Base-by-base conservation (phyloP, 2,113 vertebrate species). In the Fregetta grallaria region DNA sequence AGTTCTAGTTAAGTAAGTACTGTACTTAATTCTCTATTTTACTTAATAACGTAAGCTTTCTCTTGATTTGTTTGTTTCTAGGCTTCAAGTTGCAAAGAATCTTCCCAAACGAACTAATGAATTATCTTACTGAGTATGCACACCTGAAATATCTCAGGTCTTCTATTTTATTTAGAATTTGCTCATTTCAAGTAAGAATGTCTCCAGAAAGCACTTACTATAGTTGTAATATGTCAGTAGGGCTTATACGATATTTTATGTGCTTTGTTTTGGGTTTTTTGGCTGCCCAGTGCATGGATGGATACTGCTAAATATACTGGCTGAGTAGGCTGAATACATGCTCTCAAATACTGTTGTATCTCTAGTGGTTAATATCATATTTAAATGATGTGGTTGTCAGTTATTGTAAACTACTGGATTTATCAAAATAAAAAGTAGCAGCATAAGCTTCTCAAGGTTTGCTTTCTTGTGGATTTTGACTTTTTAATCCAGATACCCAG, bases 131-230 rank as follows among this genome's bases (percentile, higher is more conserved):
- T 82, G 79, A 95, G 85, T 96, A 94, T 85, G 86, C 92, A 94
- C 62, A 92, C 94, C 96, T 97, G 95, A 95, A 94, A 65, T 75
- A 75, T 61, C 92, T 96, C 90, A 94, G 96, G 96, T 90, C 88
- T 90, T 75, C 65, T 75, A 13, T 52, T 91, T 74, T 79, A 66
- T 55, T 91, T 95, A 84, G 47, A 78, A 81, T 61, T 88, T 85
- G 87, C 73, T 71, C 13, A 88, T 91, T 94, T 79, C 58, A 75
- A 91, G 44, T 75, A 78, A 68, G 49, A 90, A 65, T 72, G 40
- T 65, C 62, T 95, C 40, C 67, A 88, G 65, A 92, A 94, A 87
- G 40, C 65, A 78, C 36, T 78, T 68, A 40, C 11, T 75, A 6
- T 56, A 79, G 32, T 58, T 94, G 21, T 82, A 67, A 40, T 38